Percentiles rank a stretch among this genome's conserved stretches.
These are phyloP conservation scores for Axea sp. DNA, from an alignment of 2,888 invertebrate species.

Conservation along the genomic window DNA sequence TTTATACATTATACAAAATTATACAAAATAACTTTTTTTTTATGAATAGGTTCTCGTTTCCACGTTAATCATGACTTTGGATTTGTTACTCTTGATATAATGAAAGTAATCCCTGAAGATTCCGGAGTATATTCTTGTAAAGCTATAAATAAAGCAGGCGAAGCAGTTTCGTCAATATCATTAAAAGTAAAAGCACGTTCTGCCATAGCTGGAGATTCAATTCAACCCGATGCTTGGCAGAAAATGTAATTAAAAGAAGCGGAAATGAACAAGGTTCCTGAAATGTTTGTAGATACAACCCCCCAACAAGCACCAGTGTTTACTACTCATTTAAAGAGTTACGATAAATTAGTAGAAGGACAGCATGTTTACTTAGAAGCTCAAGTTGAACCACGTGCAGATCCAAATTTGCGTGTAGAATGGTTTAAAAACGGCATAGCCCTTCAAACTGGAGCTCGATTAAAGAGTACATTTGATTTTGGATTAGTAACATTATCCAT, in stretches of 20 bases:
- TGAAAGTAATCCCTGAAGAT: conserved; percentile 92
- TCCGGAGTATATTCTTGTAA: conserved; percentile 96
- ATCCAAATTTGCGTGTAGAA: conserved; percentile 92
- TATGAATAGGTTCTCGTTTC: conserved; percentile 87
- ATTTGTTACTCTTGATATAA: conserved; percentile 94
- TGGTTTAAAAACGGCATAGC: conserved; percentile 96
- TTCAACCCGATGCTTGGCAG: conserved; percentile 95
- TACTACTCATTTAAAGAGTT: conserved; percentile 92
- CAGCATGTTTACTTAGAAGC: conserved; percentile 93
- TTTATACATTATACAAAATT: background rate
- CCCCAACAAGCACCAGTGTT: conserved; percentile 97
- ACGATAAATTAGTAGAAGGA: conserved; percentile 90
- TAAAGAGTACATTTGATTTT: conserved; percentile 97
- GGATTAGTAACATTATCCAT: conserved; percentile 96
- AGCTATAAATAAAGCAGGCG: conserved; percentile 95
- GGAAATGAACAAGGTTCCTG: conserved; percentile 93
- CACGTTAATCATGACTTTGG: conserved; percentile 96
- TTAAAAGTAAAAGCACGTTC: conserved; percentile 92
- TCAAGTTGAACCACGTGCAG: conserved; percentile 93
- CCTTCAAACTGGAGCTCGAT: conserved; percentile 91
- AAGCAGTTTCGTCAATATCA: conserved; percentile 94
- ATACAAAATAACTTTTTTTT: too few species aligned
- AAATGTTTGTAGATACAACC: conserved; percentile 91
- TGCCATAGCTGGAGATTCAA: conserved; percentile 89
- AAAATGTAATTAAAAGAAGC: conserved; percentile 95